Evolutionary conservation across 2,888 invertebrate species (phyloP).

Genomic region (Matsumyia berberina): DNA sequence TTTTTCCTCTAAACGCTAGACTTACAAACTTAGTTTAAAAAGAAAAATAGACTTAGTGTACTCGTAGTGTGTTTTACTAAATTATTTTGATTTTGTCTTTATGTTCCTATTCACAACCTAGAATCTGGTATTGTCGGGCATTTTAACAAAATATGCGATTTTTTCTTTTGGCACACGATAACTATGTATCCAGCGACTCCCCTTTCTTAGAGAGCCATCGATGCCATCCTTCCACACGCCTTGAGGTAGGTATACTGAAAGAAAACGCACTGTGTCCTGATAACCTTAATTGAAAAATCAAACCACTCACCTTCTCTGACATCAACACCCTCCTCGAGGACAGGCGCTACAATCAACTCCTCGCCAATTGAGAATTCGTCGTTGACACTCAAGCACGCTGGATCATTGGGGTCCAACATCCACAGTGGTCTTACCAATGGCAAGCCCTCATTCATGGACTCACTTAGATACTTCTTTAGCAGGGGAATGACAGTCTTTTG

Average conservation of each 20-base stretch:
- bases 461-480: constrained; percentile 90
- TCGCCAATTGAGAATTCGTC: constrained; percentile 96
- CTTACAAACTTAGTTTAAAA: constrained; percentile 23
- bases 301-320: constrained; percentile 87
- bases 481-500: constrained; percentile 91
- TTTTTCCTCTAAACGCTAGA: constrained; percentile 17
- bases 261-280: no score
- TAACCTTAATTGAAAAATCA: not conserved
- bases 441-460: constrained; percentile 91
- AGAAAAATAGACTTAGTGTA: not conserved
- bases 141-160: constrained; percentile 92
- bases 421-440: constrained; percentile 95
- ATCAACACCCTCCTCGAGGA: constrained; percentile 89
- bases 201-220: constrained; percentile 93
- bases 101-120: constrained; percentile 80
- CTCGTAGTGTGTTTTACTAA: no score
- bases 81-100: constrained; percentile 38
- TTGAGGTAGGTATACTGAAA: constrained; percentile 94
- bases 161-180: constrained; percentile 92
- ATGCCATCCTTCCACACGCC: constrained; percentile 97
- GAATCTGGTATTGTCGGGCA: constrained; percentile 93
- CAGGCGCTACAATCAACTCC: constrained; percentile 95
- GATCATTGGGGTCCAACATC: constrained; percentile 93
- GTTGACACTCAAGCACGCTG: constrained; percentile 89
- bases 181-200: constrained; percentile 95